Base-by-base conservation (phyloP, 2,888 invertebrate genomes). In the Rugalucina vietnamica region DNA sequence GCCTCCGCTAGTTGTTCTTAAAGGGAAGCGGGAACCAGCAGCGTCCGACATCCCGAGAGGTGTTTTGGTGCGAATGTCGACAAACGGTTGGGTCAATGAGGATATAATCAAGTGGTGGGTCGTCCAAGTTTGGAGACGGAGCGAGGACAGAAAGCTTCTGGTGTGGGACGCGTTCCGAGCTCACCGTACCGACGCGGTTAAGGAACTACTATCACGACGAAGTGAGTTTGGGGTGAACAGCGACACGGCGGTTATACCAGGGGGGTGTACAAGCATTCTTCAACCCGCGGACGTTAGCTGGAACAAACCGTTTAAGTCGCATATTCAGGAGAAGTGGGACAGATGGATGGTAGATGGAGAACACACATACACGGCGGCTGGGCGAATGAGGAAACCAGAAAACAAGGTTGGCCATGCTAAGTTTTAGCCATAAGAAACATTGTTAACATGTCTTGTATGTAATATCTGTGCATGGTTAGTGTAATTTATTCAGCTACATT, bases 61-160 rank as follows among this genome's bases (percentile, higher is more conserved):
- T n/a, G 54, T 81, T n/a, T 43, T 81, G 2, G 76, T 81, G 1
- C 60, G 32, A 27, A 72, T 72, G 72, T 76, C 72, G 5, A 69
- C 54, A n/a, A 81, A 76, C 49, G 81, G 76, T 18, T 81, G 76
- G 76, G 81, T 76, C 0, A 76, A 76, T 34, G 81, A 81, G 69
- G 32, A 8, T 14, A 72, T 76, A 18, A 54, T 76, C n/a, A 76
- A 72, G 69, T 76, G 43, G 60, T 81, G 81, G 81, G 34, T 81
- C 18, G 24, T 54, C 12, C 60, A 76, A 24, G 76, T 81, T 2
- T 81, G 72, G 81, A 29, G 72, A 18, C 34, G 60, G 34, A 39
- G 37, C 8, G 36, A 70, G 12, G 29, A 21, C 29, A 27, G 76
- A 65, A 71, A 71, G 54, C 49, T 79, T 32, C 36, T 70, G 34